Conservation (phyloP, 2,113 vertebrate species). For the Nipponia nippon region DNA sequence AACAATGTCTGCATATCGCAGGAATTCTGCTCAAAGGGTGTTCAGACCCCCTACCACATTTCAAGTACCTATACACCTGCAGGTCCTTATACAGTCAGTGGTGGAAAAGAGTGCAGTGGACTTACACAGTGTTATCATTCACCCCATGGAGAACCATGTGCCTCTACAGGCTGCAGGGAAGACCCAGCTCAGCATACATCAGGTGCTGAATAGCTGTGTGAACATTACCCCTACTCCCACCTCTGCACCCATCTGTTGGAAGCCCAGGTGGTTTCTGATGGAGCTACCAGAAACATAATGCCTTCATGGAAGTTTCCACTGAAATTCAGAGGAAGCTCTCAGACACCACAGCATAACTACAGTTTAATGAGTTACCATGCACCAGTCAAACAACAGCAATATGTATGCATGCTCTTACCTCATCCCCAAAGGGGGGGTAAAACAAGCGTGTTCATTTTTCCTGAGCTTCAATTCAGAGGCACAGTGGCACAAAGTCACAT, state of each 20-base stretch:
- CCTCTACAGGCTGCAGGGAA: not conserved
- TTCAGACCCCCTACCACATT: not conserved
- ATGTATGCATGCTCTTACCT: not conserved
- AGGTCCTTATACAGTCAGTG: not conserved
- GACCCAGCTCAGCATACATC: not conserved
- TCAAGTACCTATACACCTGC: not conserved
- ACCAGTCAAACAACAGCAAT: not conserved
- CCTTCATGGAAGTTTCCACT: conserved; percentile 14
- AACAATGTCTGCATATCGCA: not conserved
- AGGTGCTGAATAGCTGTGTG: not conserved
- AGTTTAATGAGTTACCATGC: conserved; percentile 27
- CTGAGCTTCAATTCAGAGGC: not conserved
- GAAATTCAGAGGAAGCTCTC: not conserved
- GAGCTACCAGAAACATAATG: not conserved
- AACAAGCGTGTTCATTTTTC: not conserved
- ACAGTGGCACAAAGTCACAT: not conserved
- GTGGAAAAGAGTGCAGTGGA: not conserved
- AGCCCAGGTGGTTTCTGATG: not conserved
- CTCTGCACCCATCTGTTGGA: not conserved
- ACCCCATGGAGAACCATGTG: not conserved
- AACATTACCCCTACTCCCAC: not conserved
- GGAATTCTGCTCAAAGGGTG: not conserved
- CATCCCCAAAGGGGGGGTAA: not conserved
- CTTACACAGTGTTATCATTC: not conserved
- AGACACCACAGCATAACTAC: not conserved